These are phyloP conservation scores for Beroe forskalii DNA, from an alignment of 37 sponge, comb jelly and placozoan species.

Conservation along the genomic window DNA sequence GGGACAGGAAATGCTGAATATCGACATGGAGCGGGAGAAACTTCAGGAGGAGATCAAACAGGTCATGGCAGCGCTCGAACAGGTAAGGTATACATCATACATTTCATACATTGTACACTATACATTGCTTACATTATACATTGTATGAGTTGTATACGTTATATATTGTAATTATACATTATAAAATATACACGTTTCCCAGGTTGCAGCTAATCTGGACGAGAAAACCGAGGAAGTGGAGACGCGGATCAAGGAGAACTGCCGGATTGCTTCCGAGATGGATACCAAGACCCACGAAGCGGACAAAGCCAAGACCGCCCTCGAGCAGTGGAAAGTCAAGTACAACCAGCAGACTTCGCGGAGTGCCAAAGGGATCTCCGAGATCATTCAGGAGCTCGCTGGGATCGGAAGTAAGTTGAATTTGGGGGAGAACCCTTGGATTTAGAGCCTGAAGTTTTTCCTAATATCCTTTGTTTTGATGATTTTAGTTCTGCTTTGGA, in stretches of 20 bases:
- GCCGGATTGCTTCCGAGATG: slow-evolving; percentile 17
- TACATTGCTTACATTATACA: too few species aligned
- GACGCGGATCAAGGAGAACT: slow-evolving; percentile 42
- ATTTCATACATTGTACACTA: too few species aligned
- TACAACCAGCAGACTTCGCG: slow-evolving; percentile 37
- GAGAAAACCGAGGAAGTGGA: slow-evolving; percentile 62
- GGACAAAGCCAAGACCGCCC: slow-evolving; percentile 27
- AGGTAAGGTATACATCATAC: neutral
- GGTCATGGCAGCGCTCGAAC: slow-evolving; percentile 35
- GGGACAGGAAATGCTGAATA: slow-evolving; percentile 53
- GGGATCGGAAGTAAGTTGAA: neutral
- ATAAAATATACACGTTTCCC: too few species aligned
- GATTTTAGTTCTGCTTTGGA: too few species aligned
- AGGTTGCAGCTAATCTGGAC: slow-evolving; percentile 55
- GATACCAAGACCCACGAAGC: slow-evolving; percentile 51
- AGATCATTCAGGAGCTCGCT: slow-evolving; percentile 37
- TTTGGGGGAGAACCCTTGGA: too few species aligned
- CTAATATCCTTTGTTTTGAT: too few species aligned
- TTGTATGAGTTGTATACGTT: too few species aligned
- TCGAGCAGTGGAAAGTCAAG: slow-evolving; percentile 51
- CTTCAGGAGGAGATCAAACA: slow-evolving; percentile 64
- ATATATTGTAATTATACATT: too few species aligned
- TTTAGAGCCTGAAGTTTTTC: too few species aligned
- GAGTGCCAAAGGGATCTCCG: slow-evolving; percentile 49
- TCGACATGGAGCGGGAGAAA: slow-evolving; percentile 53